These are phyloP conservation scores for Heterotis niloticus DNA, from an alignment of 2,113 vertebrate genomes.

Conservation along the genomic window DNA sequence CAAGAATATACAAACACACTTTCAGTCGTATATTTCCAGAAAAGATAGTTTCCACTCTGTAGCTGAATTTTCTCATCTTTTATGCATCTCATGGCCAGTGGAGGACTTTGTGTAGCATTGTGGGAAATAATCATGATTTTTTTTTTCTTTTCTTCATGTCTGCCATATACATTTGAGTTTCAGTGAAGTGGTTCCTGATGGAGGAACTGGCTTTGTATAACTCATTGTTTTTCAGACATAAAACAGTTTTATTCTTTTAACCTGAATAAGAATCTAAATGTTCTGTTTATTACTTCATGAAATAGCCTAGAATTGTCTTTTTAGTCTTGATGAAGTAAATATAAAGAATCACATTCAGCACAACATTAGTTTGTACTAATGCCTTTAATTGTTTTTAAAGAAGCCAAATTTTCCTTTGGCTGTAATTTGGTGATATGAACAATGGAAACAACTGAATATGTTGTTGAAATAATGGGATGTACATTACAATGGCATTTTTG, in stretches of 20 bases:
- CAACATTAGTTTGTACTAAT: slow-evolving; percentile 9
- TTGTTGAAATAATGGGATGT: slow-evolving; percentile 70
- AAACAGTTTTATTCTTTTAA: slow-evolving; percentile 42
- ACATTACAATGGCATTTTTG: slow-evolving; percentile 73
- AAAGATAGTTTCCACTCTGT: slow-evolving; percentile 32
- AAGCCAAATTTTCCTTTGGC: slow-evolving; percentile 19
- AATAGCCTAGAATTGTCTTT: slow-evolving; percentile 41
- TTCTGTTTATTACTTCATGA: slow-evolving; percentile 49
- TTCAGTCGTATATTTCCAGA: slow-evolving; percentile 47
- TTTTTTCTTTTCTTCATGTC: background rate
- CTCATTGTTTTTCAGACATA: slow-evolving; percentile 49
- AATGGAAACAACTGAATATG: slow-evolving; percentile 52
- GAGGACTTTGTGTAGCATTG: background rate
- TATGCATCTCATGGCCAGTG: slow-evolving; percentile 33
- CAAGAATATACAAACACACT: slow-evolving; percentile 49
- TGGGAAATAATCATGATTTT: slow-evolving; percentile 15
- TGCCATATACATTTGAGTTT: slow-evolving; percentile 16
- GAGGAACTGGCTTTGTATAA: slow-evolving; percentile 25
- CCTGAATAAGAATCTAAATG: slow-evolving; percentile 7
- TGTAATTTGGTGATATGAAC: slow-evolving; percentile 35
- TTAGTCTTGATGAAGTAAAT: slow-evolving; percentile 53
- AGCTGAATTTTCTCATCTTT: background rate
- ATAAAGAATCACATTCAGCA: slow-evolving; percentile 35
- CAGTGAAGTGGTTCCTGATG: slow-evolving; percentile 8
- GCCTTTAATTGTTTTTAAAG: slow-evolving; percentile 19